A percentile compares a stretch with the other conserved stretches of the same genome.
Evolutionary conservation across 1,140 invertebrate species (phyloP).

Genomic region (Drosophila subpulchrella): DNA sequence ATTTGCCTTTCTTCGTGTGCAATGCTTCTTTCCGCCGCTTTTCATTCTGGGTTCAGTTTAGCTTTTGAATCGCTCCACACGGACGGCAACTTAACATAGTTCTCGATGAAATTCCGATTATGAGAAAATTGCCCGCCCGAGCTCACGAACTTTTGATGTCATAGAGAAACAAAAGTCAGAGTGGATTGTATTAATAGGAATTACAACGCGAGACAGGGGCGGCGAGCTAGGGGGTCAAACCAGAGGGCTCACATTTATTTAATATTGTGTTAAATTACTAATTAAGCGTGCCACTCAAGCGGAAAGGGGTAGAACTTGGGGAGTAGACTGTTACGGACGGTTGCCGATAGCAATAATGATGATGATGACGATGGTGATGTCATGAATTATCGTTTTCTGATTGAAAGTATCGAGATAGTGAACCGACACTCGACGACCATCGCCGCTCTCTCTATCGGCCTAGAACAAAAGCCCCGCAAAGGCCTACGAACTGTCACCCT

Average conservation of each 20-base stretch:
- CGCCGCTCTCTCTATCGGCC: conserved; percentile 30
- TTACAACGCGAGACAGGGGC: conserved; percentile 48
- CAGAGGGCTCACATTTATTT: conserved; percentile 62
- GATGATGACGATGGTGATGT: conserved; percentile 60
- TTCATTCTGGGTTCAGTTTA: conserved; percentile 3
- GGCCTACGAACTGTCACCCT: conserved; percentile 38
- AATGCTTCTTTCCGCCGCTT: conserved; percentile 28
- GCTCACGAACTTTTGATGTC: conserved; percentile 77
- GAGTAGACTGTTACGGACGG: conserved; percentile 41
- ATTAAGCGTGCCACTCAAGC: conserved; percentile 73
- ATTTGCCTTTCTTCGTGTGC: conserved; percentile 46
- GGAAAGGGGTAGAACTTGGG: conserved; percentile 30
- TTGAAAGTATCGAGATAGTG: conserved; percentile 77
- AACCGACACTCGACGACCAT: conserved; percentile 10
- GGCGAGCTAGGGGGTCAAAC: background rate
- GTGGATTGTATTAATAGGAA: conserved; percentile 67
- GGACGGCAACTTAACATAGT: conserved; percentile 6
- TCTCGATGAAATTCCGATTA: conserved; percentile 77
- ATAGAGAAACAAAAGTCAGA: conserved; percentile 26
- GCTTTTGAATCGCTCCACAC: conserved; percentile 27
- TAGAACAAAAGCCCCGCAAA: conserved; percentile 64
- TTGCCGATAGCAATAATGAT: conserved; percentile 9
- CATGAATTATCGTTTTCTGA: conserved; percentile 83
- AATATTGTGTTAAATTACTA: conserved; percentile 81
- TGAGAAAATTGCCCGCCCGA: conserved; percentile 54